Base-by-base conservation (phyloP, 2,113 vertebrate genomes). In the Alectura lathami region DNA sequence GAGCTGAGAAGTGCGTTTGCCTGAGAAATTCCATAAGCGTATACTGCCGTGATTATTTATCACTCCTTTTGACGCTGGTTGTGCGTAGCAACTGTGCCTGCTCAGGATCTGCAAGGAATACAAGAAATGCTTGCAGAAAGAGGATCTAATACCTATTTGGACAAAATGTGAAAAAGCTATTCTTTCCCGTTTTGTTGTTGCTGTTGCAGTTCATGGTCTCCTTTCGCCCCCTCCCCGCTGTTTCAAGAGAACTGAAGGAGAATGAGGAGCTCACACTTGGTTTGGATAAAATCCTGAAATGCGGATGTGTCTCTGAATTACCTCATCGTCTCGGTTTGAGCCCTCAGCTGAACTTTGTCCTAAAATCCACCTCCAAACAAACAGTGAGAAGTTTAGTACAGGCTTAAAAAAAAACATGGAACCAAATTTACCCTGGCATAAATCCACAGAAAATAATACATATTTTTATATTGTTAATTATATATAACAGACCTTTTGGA, bases 271-370 rank as follows among this genome's bases (percentile, higher is more conserved):
- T 94, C 84, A 93, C 79, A 64, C 95, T 95, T 96, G 75, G 84
- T 87, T 95, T 96, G 91, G 93, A 94, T 96, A 83, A 86, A 96
- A 91, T 96, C 89, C 91, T 90, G 72, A 80, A 94, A 77, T 88
- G 51, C 81, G 64, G 56, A 88, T 83, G 56, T 83, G 67, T 86
- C 72, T 93, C 91, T 93, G 82, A 89, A 96, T 95, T 94, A 93
- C 79, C 83, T 96, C 89, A 96, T 95, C 38, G 1, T 91, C 95
- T 95, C 14, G 34, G 47, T 91, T 89, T 89, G 68, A 91, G 89
- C 83, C 85, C 72, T 95, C 67, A 96, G 79, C 45, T 94, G 85
- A 96, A 97, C 89, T 91, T 80, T 63, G 76, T 91, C 75, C 94
- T 81, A 67, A 83, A 88, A 90, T 86, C 82, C 26, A 81, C 83